phyloP scores from a whole-genome alignment of 1,140 invertebrate species.

The Drosophila sechellia region DNA sequence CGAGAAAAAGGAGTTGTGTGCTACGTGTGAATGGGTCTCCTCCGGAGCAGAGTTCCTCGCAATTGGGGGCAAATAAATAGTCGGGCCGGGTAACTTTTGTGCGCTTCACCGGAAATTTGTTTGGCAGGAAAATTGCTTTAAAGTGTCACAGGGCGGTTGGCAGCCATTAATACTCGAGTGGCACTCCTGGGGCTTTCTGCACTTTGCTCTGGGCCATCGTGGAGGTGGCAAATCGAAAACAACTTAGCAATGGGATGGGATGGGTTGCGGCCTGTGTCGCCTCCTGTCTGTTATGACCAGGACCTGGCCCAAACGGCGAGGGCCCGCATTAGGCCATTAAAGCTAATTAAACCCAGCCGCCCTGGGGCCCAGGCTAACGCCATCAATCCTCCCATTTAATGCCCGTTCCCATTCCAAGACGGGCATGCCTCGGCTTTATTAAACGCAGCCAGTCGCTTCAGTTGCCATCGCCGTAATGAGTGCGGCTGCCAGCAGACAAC shows the following conservation, averaged over 20 bases:
- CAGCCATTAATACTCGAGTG: constrained; percentile 57
- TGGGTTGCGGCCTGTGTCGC: constrained; percentile 7
- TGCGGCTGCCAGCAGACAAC: constrained; percentile 47
- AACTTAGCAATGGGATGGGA: constrained; percentile 8
- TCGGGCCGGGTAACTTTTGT: constrained; percentile 48
- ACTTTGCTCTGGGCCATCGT: constrained; percentile 4
- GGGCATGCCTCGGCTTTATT: constrained; percentile 49
- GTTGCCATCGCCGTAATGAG: constrained; percentile 61
- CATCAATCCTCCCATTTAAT: constrained; percentile 4
- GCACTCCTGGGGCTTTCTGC: neutral
- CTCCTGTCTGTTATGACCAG: constrained; percentile 30
- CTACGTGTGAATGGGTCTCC: constrained; percentile 69
- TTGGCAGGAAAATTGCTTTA: constrained; percentile 64
- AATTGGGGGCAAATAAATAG: constrained; percentile 81
- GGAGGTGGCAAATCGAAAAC: constrained; percentile 37
- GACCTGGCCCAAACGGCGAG: constrained; percentile 20
- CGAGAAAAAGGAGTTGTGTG: constrained; percentile 39
- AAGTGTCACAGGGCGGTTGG: constrained; percentile 43
- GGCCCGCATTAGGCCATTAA: constrained; percentile 69
- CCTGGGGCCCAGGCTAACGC: constrained; percentile 3
- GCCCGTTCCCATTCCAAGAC: constrained; percentile 6
- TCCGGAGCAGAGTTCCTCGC: constrained; percentile 20
- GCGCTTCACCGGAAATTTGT: constrained; percentile 61
- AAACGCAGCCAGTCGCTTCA: constrained; percentile 46
- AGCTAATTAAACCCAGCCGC: constrained; percentile 64